Conservation (phyloP, 2,797 vertebrate genomes). For the Pseudochirops cupreus region DNA sequence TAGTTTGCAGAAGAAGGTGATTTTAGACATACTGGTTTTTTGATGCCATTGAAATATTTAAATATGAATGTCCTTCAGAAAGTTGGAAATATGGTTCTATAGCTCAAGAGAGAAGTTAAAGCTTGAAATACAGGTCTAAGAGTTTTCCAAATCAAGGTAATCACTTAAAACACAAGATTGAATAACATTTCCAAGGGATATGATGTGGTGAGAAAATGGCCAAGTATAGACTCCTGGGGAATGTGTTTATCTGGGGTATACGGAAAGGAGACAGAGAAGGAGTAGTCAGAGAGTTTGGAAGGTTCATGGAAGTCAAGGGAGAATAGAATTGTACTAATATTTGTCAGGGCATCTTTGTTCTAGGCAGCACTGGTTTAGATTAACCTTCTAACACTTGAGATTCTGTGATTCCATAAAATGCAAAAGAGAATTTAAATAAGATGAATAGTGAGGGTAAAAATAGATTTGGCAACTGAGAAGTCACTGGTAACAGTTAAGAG, state of each 20-base stretch:
- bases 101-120: background rate
- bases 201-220: background rate
- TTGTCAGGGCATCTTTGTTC: background rate
- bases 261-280: background rate
- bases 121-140: background rate
- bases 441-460: background rate
- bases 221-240: conserved; percentile 11
- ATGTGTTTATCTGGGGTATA: background rate
- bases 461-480: background rate
- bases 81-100: background rate
- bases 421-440: background rate
- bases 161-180: background rate
- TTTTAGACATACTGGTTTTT: background rate
- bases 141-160: background rate
- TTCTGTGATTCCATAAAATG: background rate
- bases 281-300: background rate
- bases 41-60: background rate
- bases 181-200: background rate
- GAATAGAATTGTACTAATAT: background rate
- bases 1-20: background rate
- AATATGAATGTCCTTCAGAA: background rate
- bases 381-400: background rate
- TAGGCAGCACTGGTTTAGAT: background rate
- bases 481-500: background rate
- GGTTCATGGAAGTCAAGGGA: background rate